These are phyloP conservation scores for Anabacerthia variegaticeps DNA, from an alignment of 2,797 vertebrate species.

Conservation along the genomic window DNA sequence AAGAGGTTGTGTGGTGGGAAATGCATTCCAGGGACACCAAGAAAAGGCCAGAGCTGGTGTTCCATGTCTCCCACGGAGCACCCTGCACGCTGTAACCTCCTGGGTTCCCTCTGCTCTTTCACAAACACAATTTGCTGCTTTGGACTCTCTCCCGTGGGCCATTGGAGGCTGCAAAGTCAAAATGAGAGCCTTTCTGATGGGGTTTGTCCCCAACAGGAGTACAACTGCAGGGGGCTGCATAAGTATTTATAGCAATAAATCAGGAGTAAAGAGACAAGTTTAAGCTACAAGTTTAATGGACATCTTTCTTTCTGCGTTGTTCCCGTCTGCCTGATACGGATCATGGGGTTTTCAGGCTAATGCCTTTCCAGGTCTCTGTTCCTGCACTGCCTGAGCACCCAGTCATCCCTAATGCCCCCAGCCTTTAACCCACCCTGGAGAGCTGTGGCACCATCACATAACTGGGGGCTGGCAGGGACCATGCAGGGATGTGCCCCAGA, in stretches of 20 bases:
- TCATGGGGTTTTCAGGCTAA: not conserved
- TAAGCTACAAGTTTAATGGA: not conserved
- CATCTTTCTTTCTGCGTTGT: rapidly evolving
- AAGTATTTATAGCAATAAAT: not conserved
- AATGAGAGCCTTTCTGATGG: not conserved
- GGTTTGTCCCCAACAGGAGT: not conserved
- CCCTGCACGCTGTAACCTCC: not conserved
- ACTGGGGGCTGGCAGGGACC: not conserved
- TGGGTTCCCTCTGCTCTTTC: not conserved
- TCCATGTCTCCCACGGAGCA: not conserved
- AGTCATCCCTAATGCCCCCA: not conserved
- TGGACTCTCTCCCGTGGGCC: not conserved
- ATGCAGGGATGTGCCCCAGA: not conserved
- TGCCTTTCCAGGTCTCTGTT: not conserved
- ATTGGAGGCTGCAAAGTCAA: not conserved
- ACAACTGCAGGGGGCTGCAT: not conserved
- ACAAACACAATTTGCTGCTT: not conserved
- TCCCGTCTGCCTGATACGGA: not conserved
- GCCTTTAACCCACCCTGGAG: not conserved
- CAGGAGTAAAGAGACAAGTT: not conserved
- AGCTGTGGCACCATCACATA: not conserved
- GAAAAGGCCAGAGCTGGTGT: not conserved
- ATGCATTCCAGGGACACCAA: constrained; percentile 11
- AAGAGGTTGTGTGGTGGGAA: not conserved
- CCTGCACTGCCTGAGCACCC: not conserved